Percentiles rank a stretch among this genome's conserved stretches.
phyloP scores from a whole-genome alignment of 2,888 invertebrate species.

The Drosophila colorata region DNA sequence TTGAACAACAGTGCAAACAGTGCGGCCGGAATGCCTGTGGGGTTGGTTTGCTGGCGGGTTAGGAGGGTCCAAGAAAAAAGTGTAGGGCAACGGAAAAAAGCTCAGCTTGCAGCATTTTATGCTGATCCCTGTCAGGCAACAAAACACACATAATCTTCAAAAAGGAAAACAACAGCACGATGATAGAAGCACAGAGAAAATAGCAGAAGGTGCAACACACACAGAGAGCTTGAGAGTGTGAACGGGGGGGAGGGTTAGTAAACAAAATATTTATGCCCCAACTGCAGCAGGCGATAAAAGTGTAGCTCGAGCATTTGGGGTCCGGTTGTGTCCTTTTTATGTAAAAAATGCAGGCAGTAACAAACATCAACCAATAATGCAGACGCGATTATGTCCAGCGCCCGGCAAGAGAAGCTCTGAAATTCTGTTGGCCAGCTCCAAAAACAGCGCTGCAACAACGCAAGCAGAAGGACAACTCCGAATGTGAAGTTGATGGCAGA shows the following conservation, averaged over 20 bases:
- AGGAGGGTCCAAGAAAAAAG: slow-evolving; percentile 26
- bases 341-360: slow-evolving; percentile 64
- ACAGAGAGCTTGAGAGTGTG: background rate
- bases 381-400: slow-evolving; percentile 84
- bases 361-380: slow-evolving; percentile 85
- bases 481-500: slow-evolving; percentile 76
- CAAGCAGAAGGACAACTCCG: slow-evolving; percentile 62
- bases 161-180: slow-evolving; percentile 82
- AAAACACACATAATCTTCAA: slow-evolving; percentile 85
- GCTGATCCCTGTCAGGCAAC: slow-evolving; percentile 85
- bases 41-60: background rate
- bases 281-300: slow-evolving; percentile 47
- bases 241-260: slow-evolving; percentile 51
- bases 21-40: background rate
- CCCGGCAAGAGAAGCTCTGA: slow-evolving; percentile 15
- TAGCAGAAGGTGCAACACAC: slow-evolving; percentile 19
- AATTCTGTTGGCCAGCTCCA: slow-evolving; percentile 29
- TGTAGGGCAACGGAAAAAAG: slow-evolving; percentile 60
- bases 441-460: background rate
- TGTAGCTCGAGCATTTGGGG: slow-evolving; percentile 30
- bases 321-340: slow-evolving; percentile 40
- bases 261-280: slow-evolving; percentile 77
- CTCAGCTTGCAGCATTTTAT: slow-evolving; percentile 85
- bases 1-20: slow-evolving; percentile 58
- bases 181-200: slow-evolving; percentile 50